Evolutionary conservation across 2,113 vertebrate genomes (phyloP).

Genomic region (Nyctibius bracteatus): DNA sequence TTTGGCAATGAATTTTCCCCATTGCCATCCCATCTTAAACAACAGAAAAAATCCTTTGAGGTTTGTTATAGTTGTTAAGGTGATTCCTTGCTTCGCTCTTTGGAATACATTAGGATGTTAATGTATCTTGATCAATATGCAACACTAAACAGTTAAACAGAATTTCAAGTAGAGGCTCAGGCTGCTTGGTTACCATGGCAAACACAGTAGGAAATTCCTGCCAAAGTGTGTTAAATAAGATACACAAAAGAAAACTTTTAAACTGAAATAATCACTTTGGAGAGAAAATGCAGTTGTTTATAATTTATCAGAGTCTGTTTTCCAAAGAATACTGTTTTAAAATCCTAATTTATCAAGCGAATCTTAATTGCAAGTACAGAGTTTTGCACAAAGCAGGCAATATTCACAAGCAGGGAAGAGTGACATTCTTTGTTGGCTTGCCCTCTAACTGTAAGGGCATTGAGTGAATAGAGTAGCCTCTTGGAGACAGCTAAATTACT

Average conservation of each 20-base stretch:
- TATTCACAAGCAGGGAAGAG: not conserved
- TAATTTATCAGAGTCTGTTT: not conserved
- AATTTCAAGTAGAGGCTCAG: slow-evolving; percentile 30
- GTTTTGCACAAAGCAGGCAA: slow-evolving; percentile 4
- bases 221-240: slow-evolving; percentile 46
- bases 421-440: slow-evolving; percentile 21
- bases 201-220: slow-evolving; percentile 44
- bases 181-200: slow-evolving; percentile 51
- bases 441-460: slow-evolving; percentile 13
- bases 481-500: slow-evolving; percentile 12
- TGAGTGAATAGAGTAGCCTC: not conserved
- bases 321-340: not conserved
- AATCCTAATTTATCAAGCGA: not conserved
- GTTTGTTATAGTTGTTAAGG: not conserved
- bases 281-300: not conserved
- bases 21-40: not conserved
- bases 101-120: not conserved
- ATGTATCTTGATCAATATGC: not conserved
- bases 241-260: slow-evolving; percentile 28
- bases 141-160: slow-evolving; percentile 26
- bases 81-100: not conserved
- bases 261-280: not conserved
- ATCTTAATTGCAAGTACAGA: not conserved
- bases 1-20: not conserved
- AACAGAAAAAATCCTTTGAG: not conserved